Base-by-base conservation (phyloP, 2,888 invertebrate genomes). In the Tubulanus polymorphus region DNA sequence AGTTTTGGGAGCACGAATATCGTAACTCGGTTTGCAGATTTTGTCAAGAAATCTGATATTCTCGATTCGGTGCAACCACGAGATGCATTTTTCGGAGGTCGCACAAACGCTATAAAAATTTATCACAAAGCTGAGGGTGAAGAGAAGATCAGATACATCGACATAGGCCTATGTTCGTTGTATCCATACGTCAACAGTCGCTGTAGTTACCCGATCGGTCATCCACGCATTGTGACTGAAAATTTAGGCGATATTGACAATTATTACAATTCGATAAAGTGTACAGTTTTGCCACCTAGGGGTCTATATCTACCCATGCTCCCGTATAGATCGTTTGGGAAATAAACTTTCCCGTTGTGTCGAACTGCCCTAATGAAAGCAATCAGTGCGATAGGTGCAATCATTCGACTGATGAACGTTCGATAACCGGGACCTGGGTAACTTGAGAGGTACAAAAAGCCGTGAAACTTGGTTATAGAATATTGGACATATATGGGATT, bases 301-400 rank as follows among this genome's bases (percentile, higher is more conserved):
- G 48, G 59, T 2, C 54, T 74, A 6, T 75, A 64, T 51, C 68
- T 69, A 49, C 74, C 72, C 0, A 72, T 75, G 0, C 54, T 76
- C 12, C 74, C 75, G 0, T 52, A 59, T 2, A 61, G 63, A 54
- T 64, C 68, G 41, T 63, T 69, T 49, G 61, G 62, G 0, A 68
- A 70, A 55, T 54, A 78, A n/a, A 65, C 73, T 59, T 79, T 78
- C 63, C 58, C 66, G 1, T 56, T 79, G 2, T 78, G 78, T 64
- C 59, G 65, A 10, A 64, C 61, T 0, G n/a, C n/a, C 76, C 76
- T 59, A 70, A 63, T 29, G 67, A 74, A 29, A 60, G 48, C 25
- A 37, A 66, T 37, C 56, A 61, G 45, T 60, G 66, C 37, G 37
- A 55, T 1, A 29, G 50, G 2, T 80, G 78, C 55, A 30, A n/a